Conservation (phyloP, 23 tunicate genomes). For the Corella eumyota region DNA sequence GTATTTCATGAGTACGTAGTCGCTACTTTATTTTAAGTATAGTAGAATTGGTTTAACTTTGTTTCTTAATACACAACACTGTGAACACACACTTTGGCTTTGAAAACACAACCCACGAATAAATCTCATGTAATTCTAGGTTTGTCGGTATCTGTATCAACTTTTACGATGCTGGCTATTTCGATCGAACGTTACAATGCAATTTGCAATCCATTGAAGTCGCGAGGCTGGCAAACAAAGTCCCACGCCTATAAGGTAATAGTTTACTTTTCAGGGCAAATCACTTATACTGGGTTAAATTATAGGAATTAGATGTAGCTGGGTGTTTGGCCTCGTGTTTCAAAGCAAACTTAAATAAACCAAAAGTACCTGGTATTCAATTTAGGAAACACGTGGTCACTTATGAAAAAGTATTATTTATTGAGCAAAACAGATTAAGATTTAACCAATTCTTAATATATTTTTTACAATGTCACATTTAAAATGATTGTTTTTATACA, state of each 20-base stretch:
- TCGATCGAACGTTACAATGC: slow-evolving; percentile 89
- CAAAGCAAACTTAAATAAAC: too few species aligned
- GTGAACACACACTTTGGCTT: background rate
- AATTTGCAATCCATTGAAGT: slow-evolving; percentile 65
- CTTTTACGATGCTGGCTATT: slow-evolving; percentile 87
- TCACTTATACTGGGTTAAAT: too few species aligned
- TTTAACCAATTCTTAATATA: too few species aligned
- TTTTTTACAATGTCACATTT: too few species aligned
- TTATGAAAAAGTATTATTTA: too few species aligned
- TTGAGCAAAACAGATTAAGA: too few species aligned
- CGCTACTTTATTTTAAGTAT: background rate
- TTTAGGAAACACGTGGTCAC: too few species aligned
- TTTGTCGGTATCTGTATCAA: slow-evolving; percentile 78
- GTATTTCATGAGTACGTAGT: slow-evolving; percentile 59
- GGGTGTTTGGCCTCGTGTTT: too few species aligned
- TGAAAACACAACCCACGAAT: background rate
- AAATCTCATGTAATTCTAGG: too few species aligned
- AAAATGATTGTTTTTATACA: too few species aligned
- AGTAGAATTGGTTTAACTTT: background rate
- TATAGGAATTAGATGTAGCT: too few species aligned
- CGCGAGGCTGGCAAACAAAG: slow-evolving; percentile 77
- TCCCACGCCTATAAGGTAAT: slow-evolving; percentile 75
- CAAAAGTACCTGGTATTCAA: too few species aligned
- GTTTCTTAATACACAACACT: background rate
- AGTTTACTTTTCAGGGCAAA: background rate